Conservation (phyloP, 2,888 invertebrate genomes). For the Aplocera efformata region DNA sequence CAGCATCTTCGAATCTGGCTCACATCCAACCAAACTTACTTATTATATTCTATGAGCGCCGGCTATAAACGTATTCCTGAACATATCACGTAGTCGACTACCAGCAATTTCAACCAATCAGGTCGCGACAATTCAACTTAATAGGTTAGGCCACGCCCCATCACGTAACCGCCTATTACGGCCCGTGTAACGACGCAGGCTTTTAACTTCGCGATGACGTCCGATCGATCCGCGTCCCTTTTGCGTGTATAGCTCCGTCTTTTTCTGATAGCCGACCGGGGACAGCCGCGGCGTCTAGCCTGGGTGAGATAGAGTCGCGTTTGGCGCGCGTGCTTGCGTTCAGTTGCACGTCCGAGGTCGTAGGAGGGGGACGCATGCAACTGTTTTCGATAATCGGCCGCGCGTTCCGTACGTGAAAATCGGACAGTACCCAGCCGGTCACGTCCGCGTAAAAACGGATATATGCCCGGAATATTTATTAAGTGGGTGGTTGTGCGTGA, state of each 20-base stretch:
- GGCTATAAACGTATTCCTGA: conserved; percentile 79
- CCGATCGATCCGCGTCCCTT: conserved; percentile 61
- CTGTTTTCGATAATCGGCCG: conserved; percentile 80
- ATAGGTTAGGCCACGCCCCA: conserved; percentile 78
- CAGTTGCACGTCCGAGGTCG: conserved; percentile 78
- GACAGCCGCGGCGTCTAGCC: conserved; percentile 55
- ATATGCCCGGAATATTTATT: conserved; percentile 83
- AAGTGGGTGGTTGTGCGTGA: conserved; percentile 80
- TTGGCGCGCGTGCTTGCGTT: conserved; percentile 74
- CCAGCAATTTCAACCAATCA: conserved; percentile 80
- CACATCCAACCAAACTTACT: conserved; percentile 74
- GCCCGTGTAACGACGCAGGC: conserved; percentile 78
- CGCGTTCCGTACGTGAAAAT: conserved; percentile 80
- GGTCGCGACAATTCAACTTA: conserved; percentile 78
- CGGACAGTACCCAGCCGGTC: conserved; percentile 76
- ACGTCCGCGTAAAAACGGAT: conserved; percentile 81
- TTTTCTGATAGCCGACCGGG: conserved; percentile 55
- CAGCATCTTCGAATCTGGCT: conserved; percentile 61
- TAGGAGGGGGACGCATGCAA: conserved; percentile 78
- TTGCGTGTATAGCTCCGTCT: conserved; percentile 51
- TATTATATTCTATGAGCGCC: conserved; percentile 78
- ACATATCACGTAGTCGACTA: conserved; percentile 79
- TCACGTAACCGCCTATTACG: conserved; percentile 81
- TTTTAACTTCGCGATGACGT: conserved; percentile 75
- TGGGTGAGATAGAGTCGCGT: conserved; percentile 76